Percentiles rank a stretch among this genome's conserved stretches.
These are phyloP conservation scores for Pilophorus perplexus DNA, from an alignment of 2,888 invertebrate genomes.

Conservation along the genomic window DNA sequence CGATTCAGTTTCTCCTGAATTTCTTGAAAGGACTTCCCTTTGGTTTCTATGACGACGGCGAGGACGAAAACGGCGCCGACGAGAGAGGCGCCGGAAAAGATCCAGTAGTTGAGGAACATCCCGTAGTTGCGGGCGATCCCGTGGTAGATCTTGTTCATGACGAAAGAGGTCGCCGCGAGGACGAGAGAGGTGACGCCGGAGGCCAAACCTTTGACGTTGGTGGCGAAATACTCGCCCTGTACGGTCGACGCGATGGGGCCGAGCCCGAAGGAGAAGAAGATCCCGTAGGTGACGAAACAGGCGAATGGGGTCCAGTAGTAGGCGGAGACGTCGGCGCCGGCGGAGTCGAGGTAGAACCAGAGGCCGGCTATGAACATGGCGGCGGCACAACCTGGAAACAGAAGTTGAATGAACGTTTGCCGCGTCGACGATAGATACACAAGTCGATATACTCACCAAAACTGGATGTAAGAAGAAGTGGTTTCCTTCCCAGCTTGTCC, in stretches of 20 bases:
- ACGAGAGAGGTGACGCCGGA: slow-evolving; percentile 60
- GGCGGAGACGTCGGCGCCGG: slow-evolving; percentile 41
- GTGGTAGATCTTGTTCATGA: slow-evolving; percentile 60
- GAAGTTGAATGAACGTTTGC: neutral
- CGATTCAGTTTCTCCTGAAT: slow-evolving; percentile 63
- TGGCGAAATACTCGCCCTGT: slow-evolving; percentile 64
- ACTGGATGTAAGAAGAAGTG: slow-evolving; percentile 45
- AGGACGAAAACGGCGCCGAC: slow-evolving; percentile 54
- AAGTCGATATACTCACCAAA: slow-evolving; percentile 22
- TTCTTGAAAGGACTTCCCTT: slow-evolving; percentile 66
- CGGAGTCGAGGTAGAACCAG: slow-evolving; percentile 44
- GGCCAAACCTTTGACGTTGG: slow-evolving; percentile 62
- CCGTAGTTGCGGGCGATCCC: slow-evolving; percentile 61
- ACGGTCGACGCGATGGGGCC: slow-evolving; percentile 63
- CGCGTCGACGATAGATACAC: neutral
- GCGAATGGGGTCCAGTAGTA: slow-evolving; percentile 43
- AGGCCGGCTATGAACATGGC: slow-evolving; percentile 39
- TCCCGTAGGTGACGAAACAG: slow-evolving; percentile 43
- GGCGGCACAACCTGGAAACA: slow-evolving; percentile 36
- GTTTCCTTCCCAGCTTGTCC: slow-evolving; percentile 47
- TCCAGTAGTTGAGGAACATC: slow-evolving; percentile 65
- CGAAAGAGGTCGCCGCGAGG: slow-evolving; percentile 59
- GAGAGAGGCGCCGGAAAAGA: slow-evolving; percentile 62
- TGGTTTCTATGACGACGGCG: slow-evolving; percentile 65
- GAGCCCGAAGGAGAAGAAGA: slow-evolving; percentile 59